phyloP scores from a whole-genome alignment of 2,888 invertebrate species.

The Eupithecia dodoneata region DNA sequence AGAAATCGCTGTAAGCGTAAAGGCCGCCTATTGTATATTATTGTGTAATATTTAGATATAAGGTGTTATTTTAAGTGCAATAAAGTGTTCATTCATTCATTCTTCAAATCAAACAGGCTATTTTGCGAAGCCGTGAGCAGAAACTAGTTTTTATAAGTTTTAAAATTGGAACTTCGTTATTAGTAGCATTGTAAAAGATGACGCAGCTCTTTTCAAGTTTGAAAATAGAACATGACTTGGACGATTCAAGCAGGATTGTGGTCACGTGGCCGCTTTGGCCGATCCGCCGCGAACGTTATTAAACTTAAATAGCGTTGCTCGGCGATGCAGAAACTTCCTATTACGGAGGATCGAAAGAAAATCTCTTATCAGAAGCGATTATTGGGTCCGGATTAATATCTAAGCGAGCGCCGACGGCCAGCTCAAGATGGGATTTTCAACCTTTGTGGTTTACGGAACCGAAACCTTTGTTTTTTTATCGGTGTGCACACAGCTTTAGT shows the following conservation, averaged over 20 bases:
- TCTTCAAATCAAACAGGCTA: too few relatives aligned
- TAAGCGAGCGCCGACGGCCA: slow-evolving; percentile 59
- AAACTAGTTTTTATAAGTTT: neutral
- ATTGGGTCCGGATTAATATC: slow-evolving; percentile 76
- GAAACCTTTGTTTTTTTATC: slow-evolving; percentile 45
- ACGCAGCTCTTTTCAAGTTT: neutral
- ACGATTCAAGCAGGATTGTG: slow-evolving; percentile 41
- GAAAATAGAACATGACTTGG: slow-evolving; percentile 12
- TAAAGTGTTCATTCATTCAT: too few relatives aligned
- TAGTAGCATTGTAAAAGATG: neutral
- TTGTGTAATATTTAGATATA: too few relatives aligned
- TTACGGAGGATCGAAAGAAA: slow-evolving; percentile 77
- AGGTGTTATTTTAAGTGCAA: too few relatives aligned
- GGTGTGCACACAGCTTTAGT: slow-evolving; percentile 44
- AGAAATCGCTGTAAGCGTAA: too few relatives aligned
- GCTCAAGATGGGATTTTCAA: slow-evolving; percentile 66
- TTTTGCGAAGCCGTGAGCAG: too few relatives aligned
- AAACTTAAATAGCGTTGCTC: slow-evolving; percentile 73
- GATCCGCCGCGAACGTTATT: slow-evolving; percentile 63
- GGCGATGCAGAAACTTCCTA: slow-evolving; percentile 78
- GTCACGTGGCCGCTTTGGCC: slow-evolving; percentile 52
- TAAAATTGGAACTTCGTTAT: neutral
- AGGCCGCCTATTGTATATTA: too few relatives aligned
- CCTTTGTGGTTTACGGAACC: slow-evolving; percentile 54
- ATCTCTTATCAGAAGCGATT: slow-evolving; percentile 79